Evolutionary conservation across 2,113 vertebrate species (phyloP).

Genomic region (Platysteira castanea): DNA sequence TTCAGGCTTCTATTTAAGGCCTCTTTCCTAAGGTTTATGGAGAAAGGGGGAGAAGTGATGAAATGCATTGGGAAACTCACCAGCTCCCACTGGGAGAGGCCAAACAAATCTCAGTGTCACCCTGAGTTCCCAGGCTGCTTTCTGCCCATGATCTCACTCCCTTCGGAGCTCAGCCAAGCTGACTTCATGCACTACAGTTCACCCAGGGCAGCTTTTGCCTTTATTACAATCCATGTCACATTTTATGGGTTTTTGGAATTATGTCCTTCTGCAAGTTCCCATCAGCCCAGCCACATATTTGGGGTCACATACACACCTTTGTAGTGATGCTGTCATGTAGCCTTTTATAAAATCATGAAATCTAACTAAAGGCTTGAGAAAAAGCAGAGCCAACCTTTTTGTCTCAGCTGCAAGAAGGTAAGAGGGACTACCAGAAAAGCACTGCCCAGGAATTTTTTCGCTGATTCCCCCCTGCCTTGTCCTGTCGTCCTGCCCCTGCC

Average conservation of each 20-base stretch:
- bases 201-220: not conserved
- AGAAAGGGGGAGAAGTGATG: not conserved
- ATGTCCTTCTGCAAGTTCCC: not conserved
- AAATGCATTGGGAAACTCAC: not conserved
- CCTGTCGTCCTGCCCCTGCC: not conserved
- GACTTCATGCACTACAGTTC: not conserved
- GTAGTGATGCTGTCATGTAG: rapidly evolving
- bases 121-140: not conserved
- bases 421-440: not conserved
- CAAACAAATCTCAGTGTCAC: not conserved
- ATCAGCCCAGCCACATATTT: not conserved
- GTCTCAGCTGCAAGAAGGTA: not conserved
- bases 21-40: not conserved
- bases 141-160: not conserved
- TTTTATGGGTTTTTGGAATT: not conserved
- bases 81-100: not conserved
- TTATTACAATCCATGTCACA: not conserved
- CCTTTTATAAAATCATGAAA: not conserved
- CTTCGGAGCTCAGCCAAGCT: not conserved
- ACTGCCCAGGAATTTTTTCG: not conserved
- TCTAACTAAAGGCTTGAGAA: not conserved
- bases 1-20: not conserved
- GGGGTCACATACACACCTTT: not conserved
- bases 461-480: not conserved
- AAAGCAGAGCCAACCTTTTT: not conserved